Conservation (phyloP, 2,888 invertebrate genomes). For the Lissocephala sabroskyi region DNA sequence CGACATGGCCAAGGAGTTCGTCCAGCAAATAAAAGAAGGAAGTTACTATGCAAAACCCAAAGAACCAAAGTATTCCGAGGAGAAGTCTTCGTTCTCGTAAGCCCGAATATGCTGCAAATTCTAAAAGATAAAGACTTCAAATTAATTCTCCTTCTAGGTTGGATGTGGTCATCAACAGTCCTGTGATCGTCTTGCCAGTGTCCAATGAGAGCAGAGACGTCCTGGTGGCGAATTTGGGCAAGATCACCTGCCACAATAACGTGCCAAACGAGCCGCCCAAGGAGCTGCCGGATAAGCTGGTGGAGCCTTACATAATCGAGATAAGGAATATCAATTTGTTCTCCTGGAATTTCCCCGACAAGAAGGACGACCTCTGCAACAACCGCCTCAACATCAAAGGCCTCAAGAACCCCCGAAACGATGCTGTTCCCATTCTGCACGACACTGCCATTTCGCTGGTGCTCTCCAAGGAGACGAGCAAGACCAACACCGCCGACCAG, state of each 20-base stretch:
- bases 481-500: no score
- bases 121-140: no score
- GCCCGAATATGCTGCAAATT: no score
- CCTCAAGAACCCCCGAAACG: slow-evolving; percentile 81
- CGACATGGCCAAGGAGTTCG: slow-evolving; percentile 93
- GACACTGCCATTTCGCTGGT: slow-evolving; percentile 86
- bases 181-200: slow-evolving; percentile 90
- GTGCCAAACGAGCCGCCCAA: slow-evolving; percentile 32
- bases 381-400: slow-evolving; percentile 76
- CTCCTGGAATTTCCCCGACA: slow-evolving; percentile 78
- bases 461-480: slow-evolving; percentile 34
- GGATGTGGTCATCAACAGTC: slow-evolving; percentile 89
- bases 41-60: slow-evolving; percentile 28
- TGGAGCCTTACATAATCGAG: slow-evolving; percentile 77
- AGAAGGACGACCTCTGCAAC: slow-evolving; percentile 69
- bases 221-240: slow-evolving; percentile 92
- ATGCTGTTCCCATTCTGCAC: slow-evolving; percentile 90
- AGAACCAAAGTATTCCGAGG: slow-evolving; percentile 9
- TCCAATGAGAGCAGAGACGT: slow-evolving; percentile 85
- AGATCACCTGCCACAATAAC: slow-evolving; percentile 79
- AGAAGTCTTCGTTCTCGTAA: slow-evolving; percentile 3
- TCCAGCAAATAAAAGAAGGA: slow-evolving; percentile 76
- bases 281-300: slow-evolving; percentile 12
- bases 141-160: slow-evolving; percentile 75
- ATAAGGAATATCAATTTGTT: slow-evolving; percentile 91